These are phyloP conservation scores for Xanthorhoe spadicearia DNA, from an alignment of 2,888 invertebrate species.

Conservation along the genomic window DNA sequence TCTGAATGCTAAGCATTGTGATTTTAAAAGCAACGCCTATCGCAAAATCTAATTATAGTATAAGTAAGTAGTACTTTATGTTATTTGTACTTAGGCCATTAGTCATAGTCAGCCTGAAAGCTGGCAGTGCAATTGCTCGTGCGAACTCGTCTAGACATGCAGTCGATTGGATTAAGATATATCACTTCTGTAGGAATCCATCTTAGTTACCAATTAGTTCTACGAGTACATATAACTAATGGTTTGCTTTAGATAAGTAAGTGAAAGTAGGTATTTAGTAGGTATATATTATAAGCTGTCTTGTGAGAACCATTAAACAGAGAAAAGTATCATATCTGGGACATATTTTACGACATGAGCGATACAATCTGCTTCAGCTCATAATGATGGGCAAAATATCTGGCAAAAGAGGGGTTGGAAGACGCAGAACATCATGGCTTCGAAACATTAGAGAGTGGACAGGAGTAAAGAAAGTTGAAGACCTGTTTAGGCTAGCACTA, in stretches of 20 bases:
- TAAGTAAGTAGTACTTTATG: neutral
- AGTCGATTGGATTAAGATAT: conserved; percentile 13
- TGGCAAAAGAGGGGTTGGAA: too few species aligned
- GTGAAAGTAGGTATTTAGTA: neutral
- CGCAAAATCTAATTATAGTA: neutral
- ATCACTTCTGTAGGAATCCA: conserved; percentile 12
- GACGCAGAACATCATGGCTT: too few species aligned
- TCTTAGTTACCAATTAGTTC: conserved; percentile 12
- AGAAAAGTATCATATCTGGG: too few species aligned
- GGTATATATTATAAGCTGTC: too few species aligned
- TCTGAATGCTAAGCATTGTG: too few species aligned
- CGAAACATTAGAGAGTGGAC: too few species aligned
- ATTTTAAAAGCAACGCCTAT: neutral
- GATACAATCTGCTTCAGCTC: too few species aligned
- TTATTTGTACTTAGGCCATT: neutral
- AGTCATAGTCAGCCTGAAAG: neutral
- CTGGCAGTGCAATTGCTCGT: neutral
- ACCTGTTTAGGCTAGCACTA: too few species aligned
- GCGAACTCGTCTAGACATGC: conserved; percentile 7
- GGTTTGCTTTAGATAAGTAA: neutral
- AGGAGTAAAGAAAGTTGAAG: too few species aligned
- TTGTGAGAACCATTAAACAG: too few species aligned
- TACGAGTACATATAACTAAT: neutral
- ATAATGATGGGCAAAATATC: too few species aligned
- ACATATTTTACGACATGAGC: too few species aligned